Conservation (phyloP, 1,140 invertebrate genomes). For the Trichonephila inaurata region DNA sequence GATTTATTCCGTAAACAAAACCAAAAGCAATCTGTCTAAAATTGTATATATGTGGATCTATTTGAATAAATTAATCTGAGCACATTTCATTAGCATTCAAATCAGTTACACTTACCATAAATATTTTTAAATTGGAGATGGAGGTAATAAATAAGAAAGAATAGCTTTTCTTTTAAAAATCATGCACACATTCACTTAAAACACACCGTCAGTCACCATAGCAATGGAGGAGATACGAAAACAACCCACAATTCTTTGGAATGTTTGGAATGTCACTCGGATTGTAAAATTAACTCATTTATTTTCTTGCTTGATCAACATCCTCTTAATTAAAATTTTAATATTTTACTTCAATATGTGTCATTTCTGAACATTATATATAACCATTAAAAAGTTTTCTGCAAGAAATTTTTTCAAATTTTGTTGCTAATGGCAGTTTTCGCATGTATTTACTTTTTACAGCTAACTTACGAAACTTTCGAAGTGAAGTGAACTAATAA, state of each 20-base stretch:
- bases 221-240: slow-evolving; percentile 69
- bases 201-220: slow-evolving; percentile 40
- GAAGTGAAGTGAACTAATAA: no score
- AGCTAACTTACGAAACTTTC: no score
- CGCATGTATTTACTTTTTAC: no score
- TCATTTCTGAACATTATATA: no score
- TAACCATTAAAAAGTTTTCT: no score
- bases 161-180: neutral
- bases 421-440: no score
- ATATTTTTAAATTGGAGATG: neutral
- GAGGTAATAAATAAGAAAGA: neutral
- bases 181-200: neutral
- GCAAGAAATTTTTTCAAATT: no score
- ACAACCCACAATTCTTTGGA: slow-evolving; percentile 66
- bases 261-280: slow-evolving; percentile 53
- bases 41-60: neutral
- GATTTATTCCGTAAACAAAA: neutral
- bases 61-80: neutral
- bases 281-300: slow-evolving; percentile 37
- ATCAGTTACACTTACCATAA: neutral
- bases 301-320: neutral
- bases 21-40: neutral
- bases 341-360: neutral
- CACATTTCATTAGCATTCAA: neutral
- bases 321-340: neutral